Evolutionary conservation across 30 jellyfish, hydroid and myxozoan species (phyloP).

Genomic region (Chironex yamaguchii): DNA sequence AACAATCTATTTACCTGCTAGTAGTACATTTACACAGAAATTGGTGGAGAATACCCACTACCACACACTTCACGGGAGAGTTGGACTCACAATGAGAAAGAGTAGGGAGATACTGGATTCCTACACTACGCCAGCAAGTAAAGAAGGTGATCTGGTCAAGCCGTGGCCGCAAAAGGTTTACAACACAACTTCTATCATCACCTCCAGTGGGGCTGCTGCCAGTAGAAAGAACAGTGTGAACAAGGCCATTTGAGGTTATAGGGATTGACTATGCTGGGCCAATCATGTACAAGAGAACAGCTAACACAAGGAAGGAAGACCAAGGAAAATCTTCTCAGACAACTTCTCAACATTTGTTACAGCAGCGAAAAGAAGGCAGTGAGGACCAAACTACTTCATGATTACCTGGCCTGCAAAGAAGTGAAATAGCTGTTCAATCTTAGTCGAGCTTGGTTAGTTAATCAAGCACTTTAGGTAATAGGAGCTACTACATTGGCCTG

Average conservation of each 20-base stretch:
- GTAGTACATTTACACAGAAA: neutral
- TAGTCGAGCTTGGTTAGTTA: too few species aligned
- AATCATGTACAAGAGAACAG: slow-evolving; percentile 15
- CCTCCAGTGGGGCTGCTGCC: slow-evolving; percentile 54
- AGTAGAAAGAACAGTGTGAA: slow-evolving; percentile 16
- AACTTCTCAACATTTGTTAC: too few species aligned
- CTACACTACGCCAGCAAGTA: slow-evolving; percentile 13
- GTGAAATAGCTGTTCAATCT: too few species aligned
- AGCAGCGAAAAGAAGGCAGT: too few species aligned
- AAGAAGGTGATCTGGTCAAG: slow-evolving; percentile 9
- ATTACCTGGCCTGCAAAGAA: too few species aligned
- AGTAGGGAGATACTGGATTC: slow-evolving; percentile 36
- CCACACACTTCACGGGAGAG: slow-evolving; percentile 30
- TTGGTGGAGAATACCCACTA: neutral
- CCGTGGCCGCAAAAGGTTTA: slow-evolving; percentile 48
- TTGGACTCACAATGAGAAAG: slow-evolving; percentile 9
- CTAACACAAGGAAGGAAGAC: too few species aligned
- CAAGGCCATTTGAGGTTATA: slow-evolving; percentile 13
- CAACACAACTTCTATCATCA: neutral
- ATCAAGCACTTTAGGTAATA: too few species aligned
- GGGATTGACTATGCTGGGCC: slow-evolving; percentile 65
- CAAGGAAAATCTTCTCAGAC: too few species aligned
- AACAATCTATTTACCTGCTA: neutral
- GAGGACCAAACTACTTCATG: too few species aligned
- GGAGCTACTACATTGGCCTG: too few species aligned